Base-by-base conservation (phyloP, 2,888 invertebrate genomes). In the Allolobophora icterica region DNA sequence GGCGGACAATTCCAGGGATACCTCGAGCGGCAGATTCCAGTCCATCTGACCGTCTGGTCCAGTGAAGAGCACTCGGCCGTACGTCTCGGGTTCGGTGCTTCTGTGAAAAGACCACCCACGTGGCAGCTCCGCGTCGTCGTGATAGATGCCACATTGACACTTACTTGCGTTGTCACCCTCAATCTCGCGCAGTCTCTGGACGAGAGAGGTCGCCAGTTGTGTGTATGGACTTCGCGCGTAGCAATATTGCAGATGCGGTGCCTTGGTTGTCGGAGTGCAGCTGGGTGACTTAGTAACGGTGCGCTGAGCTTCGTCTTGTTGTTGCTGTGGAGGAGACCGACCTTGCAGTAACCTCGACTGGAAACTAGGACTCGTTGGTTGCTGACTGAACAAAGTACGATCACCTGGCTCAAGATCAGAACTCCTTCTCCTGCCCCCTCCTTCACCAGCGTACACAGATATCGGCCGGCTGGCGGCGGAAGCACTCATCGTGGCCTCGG, bases 11-110 rank as follows among this genome's bases (percentile, higher is more conserved):
- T 84, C 89, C 30, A 92, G 91, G 17, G 87, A 87, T 15, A 92
- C 90, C 21, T 91, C 91, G 24, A 92, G 87, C 38, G 92, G 92
- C 33, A 92, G 91, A 38, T 90, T 90, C 92, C 92, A 92, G 34
- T 71, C 42, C 19, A 89, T 42, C 52, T 91, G 89, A 2, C 90
- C 91, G 34, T 91, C 84, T 19, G 91, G 91, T 11, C 89, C 42
- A 84, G 90, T 91, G 90, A 92, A 92, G 92, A 92, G 90, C 35
- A 92, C 71, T 15, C 92, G 90, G 13, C 92, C 90, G 45, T 90
- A 35, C 33, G 91, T 92, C 34, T 34, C 84, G 30, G 84, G 40
- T n/a, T 91, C 92, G 33, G 87, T 90, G 35, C 91, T 91, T 71
- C 92, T 89, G 33, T 92, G 91, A 45, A 90, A 83, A 35, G 90